Percentiles rank a stretch among this genome's conserved stretches.
Evolutionary conservation across 2,113 vertebrate species (phyloP).

Genomic region (Callopanchax toddi): DNA sequence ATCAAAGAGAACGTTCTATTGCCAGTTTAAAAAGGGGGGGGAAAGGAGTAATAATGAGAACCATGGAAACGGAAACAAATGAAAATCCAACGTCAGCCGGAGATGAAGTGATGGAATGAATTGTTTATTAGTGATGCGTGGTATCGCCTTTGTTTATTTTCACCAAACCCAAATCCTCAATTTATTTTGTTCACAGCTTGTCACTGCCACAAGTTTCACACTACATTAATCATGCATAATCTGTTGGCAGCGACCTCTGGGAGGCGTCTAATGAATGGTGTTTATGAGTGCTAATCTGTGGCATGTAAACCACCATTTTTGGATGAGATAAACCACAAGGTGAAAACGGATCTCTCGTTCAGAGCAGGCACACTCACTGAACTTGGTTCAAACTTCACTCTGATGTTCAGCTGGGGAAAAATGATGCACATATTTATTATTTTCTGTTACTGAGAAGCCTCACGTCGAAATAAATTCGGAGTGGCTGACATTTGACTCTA

Average conservation of each 20-base stretch:
- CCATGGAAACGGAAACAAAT: constrained; percentile 40
- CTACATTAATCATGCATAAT: constrained; percentile 76
- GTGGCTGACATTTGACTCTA: constrained; percentile 8
- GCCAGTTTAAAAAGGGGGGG: constrained; percentile 30
- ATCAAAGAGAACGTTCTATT: constrained; percentile 21
- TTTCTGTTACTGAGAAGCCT: constrained; percentile 17
- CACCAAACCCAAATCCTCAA: constrained; percentile 55
- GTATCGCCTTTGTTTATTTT: constrained; percentile 73
- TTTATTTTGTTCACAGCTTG: constrained; percentile 63
- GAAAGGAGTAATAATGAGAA: constrained; percentile 26
- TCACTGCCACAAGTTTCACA: constrained; percentile 67
- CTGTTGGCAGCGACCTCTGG: constrained; percentile 62
- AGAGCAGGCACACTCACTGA: constrained; percentile 17
- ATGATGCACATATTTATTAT: constrained; percentile 14
- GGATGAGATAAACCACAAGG: constrained; percentile 63
- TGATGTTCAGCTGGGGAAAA: constrained; percentile 21
- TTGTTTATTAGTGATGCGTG: constrained; percentile 63
- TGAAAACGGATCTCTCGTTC: constrained; percentile 44
- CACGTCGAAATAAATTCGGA: constrained; percentile 11
- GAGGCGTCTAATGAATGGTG: constrained; percentile 68
- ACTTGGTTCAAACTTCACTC: constrained; percentile 28
- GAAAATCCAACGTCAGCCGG: constrained; percentile 52
- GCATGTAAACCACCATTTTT: constrained; percentile 64
- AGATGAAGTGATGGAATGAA: constrained; percentile 55
- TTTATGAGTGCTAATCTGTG: constrained; percentile 69